Evolutionary conservation across 1,140 invertebrate genomes (phyloP).

Genomic region (Musca vetustissima): DNA sequence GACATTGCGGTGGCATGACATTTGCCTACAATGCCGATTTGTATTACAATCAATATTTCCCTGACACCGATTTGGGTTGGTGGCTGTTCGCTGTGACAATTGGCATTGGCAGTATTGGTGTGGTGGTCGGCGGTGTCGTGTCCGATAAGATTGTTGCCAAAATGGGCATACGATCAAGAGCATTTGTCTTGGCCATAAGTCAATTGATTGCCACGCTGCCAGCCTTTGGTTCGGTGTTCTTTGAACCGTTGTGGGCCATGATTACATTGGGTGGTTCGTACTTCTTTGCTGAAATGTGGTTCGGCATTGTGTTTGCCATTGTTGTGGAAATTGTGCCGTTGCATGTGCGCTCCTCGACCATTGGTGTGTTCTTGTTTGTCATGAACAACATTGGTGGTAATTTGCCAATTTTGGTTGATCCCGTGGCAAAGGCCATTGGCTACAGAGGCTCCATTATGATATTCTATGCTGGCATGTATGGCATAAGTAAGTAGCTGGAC

Average conservation of each 20-base stretch:
- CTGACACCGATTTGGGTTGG: constrained; percentile 82
- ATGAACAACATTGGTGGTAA: constrained; percentile 95
- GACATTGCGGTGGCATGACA: constrained; percentile 87
- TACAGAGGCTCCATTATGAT: constrained; percentile 82
- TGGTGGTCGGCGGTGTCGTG: constrained; percentile 82
- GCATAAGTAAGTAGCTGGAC: constrained; percentile 62
- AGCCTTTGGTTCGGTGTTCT: constrained; percentile 85
- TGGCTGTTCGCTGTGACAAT: constrained; percentile 86
- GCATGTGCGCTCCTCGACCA: constrained; percentile 76
- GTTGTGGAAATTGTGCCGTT: constrained; percentile 84
- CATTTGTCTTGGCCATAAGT: constrained; percentile 79
- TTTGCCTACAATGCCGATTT: constrained; percentile 89
- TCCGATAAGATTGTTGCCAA: constrained; percentile 88
- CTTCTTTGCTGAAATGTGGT: constrained; percentile 92
- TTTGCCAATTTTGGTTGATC: constrained; percentile 83
- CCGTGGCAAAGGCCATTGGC: constrained; percentile 76
- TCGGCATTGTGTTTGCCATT: constrained; percentile 86
- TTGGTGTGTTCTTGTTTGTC: constrained; percentile 84
- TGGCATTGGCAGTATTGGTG: constrained; percentile 82
- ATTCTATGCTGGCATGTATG: constrained; percentile 83
- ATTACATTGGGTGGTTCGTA: constrained; percentile 82
- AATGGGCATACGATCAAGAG: constrained; percentile 82
- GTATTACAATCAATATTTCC: constrained; percentile 84
- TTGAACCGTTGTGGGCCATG: constrained; percentile 81
- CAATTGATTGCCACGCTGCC: constrained; percentile 85